Evolutionary conservation across 2,888 invertebrate species (phyloP).

Genomic region (Azorinus chamasolen): DNA sequence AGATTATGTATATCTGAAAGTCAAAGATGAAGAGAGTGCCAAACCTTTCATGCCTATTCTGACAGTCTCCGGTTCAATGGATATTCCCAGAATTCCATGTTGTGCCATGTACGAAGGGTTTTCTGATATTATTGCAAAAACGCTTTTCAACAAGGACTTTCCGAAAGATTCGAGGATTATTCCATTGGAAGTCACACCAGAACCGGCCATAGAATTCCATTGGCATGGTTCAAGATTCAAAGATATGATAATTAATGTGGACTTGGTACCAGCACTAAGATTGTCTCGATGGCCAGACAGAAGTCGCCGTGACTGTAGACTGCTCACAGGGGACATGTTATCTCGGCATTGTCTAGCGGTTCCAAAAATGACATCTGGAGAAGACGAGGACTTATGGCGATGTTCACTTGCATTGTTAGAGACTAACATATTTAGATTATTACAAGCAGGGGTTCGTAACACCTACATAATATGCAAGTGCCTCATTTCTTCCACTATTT

Average conservation of each 20-base stretch:
- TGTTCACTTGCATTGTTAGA: constrained; percentile 50
- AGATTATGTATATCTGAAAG: constrained; percentile 37
- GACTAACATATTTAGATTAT: constrained; percentile 50
- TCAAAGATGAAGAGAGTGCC: constrained; percentile 9
- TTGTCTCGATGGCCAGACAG: constrained; percentile 45
- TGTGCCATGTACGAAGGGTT: constrained; percentile 44
- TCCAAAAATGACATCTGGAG: constrained; percentile 45
- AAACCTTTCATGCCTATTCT: no score
- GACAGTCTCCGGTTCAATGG: neutral
- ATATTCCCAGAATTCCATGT: constrained; percentile 15
- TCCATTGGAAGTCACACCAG: constrained; percentile 40
- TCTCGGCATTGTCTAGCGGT: constrained; percentile 35
- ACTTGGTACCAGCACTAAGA: constrained; percentile 55
- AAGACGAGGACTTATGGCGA: constrained; percentile 51
- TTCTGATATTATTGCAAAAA: constrained; percentile 23
- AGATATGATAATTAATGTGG: constrained; percentile 44
- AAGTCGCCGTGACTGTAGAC: constrained; percentile 5
- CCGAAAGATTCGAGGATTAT: constrained; percentile 36
- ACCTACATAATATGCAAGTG: constrained; percentile 49
- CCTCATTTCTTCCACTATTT: constrained; percentile 21
- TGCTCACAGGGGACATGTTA: constrained; percentile 37
- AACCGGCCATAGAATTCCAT: constrained; percentile 32
- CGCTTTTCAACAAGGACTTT: constrained; percentile 36
- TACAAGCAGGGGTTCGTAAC: constrained; percentile 43
- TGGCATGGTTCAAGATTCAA: constrained; percentile 55